A percentile compares a stretch with the other conserved stretches of the same genome.
phyloP scores from a whole-genome alignment of 2,888 invertebrate species.

The Xanthia icteritia region DNA sequence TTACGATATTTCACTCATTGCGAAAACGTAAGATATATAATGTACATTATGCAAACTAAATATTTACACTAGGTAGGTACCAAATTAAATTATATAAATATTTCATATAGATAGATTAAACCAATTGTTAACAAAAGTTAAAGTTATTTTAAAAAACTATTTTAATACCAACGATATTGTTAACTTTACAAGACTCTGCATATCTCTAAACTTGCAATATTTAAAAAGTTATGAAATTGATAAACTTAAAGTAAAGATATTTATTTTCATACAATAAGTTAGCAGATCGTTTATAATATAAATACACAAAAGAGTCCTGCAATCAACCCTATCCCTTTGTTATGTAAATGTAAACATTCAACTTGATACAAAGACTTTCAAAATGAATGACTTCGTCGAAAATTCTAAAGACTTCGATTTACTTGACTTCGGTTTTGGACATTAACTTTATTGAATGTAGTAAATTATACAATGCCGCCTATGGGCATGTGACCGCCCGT shows the following conservation, averaged over 20 bases:
- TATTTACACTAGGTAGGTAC: too few species aligned
- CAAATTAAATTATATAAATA: neutral
- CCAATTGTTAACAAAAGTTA: neutral
- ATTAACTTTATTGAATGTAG: conserved; percentile 11
- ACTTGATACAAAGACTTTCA: conserved; percentile 18
- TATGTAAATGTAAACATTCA: conserved; percentile 54
- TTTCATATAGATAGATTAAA: neutral
- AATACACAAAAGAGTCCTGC: conserved; percentile 25
- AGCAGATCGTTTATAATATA: conserved; percentile 5
- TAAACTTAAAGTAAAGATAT: conserved; percentile 7
- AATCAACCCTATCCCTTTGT: conserved; percentile 49
- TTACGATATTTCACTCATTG: too few species aligned
- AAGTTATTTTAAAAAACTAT: neutral
- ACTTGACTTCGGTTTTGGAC: conserved; percentile 16
- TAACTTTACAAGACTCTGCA: neutral
- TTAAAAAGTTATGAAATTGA: conserved; percentile 18
- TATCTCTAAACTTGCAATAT: neutral
- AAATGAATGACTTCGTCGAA: conserved; percentile 31
- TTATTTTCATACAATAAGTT: conserved; percentile 20
- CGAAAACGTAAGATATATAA: too few species aligned
- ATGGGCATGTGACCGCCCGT: too few species aligned
- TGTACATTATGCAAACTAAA: too few species aligned
- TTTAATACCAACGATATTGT: neutral
- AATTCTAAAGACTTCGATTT: conserved; percentile 32
- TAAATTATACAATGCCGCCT: neutral